These are phyloP conservation scores for Pedetes capensis DNA, from an alignment of 2,113 vertebrate genomes.

Conservation along the genomic window DNA sequence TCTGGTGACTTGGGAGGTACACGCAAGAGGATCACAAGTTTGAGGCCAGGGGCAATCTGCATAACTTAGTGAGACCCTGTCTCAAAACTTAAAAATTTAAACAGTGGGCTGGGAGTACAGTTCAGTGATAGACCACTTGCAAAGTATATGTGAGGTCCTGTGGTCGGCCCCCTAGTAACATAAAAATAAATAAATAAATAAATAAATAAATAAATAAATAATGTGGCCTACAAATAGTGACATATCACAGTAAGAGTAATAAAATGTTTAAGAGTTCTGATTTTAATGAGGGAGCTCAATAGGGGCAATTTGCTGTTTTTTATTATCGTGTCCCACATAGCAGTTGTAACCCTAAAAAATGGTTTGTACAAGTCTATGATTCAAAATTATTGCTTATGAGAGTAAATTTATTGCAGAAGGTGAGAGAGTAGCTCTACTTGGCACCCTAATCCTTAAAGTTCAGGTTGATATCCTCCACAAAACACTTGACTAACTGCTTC, in stretches of 20 bases:
- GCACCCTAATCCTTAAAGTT: not conserved
- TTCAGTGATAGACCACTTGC: too few species aligned
- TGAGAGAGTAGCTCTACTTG: not conserved
- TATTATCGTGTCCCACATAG: not conserved
- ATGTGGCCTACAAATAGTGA: not conserved
- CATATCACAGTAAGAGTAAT: not conserved
- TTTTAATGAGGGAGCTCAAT: not conserved
- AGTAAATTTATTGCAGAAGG: not conserved
- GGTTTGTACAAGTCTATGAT: not conserved
- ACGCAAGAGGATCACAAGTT: too few species aligned
- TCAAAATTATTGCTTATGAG: not conserved
- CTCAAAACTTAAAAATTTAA: too few species aligned
- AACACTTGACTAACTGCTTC: not conserved
- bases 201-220: too few species aligned
- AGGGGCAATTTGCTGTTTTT: not conserved
- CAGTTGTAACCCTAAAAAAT: not conserved
- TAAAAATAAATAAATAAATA: too few species aligned
- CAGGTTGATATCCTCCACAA: not conserved
- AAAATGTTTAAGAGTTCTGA: not conserved
- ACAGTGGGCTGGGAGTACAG: too few species aligned
- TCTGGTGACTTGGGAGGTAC: too few species aligned
- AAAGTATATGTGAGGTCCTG: not conserved
- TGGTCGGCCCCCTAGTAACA: too few species aligned
- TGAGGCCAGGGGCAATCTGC: too few species aligned
- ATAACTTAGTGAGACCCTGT: too few species aligned